Base-by-base conservation (phyloP, 2,797 vertebrate genomes). In the Echeneis naucrates region DNA sequence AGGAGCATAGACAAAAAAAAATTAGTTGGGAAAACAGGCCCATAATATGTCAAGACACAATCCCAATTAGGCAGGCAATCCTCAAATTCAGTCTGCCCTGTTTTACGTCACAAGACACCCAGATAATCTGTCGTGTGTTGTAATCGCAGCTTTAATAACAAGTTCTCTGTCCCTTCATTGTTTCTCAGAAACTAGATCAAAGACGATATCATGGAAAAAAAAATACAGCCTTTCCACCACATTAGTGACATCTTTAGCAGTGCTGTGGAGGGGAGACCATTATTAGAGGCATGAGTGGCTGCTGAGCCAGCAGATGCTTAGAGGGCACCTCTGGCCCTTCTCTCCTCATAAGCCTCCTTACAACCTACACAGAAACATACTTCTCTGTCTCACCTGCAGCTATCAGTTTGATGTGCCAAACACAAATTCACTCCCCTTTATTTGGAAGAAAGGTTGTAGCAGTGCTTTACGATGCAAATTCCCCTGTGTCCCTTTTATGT, bases 381-480 rank as follows among this genome's bases (percentile, higher is more conserved):
- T 14, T 38, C 3, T 37, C 33, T 38, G 40, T 71, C 57, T 81
- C 68, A 80, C 81, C 73, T 80, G 4, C 8, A 82, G 64, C 68
- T 71, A 64, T 80, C 64, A 80, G 68, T 68, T 79, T 82, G 68
- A 87, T 75, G 42, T 68, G 58, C 65, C 79, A 52, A 87, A 72
- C 42, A 57, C 60, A 52, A 52, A 65, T 51, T 77, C 50, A 32
- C 63, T 55, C 50, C 50, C 52, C 48, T 70, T 84, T 74, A 74
- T 79, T 85, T 80, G 23, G 67, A 66, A 65, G 42, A 68, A 35
- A 68, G 58, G 56, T 42, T 42, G 71, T 50, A 50, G 66, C 77
- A 11, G 45, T 33, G 37, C 84, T 87, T 84, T 88, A 64, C 64
- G 1, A 86, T 87, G 72, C 89, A 78, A 86, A 88, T 89, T 80